Percentiles rank a stretch among this genome's conserved stretches.
phyloP scores from a whole-genome alignment of 2,888 invertebrate species.

The Tinea pellionella region DNA sequence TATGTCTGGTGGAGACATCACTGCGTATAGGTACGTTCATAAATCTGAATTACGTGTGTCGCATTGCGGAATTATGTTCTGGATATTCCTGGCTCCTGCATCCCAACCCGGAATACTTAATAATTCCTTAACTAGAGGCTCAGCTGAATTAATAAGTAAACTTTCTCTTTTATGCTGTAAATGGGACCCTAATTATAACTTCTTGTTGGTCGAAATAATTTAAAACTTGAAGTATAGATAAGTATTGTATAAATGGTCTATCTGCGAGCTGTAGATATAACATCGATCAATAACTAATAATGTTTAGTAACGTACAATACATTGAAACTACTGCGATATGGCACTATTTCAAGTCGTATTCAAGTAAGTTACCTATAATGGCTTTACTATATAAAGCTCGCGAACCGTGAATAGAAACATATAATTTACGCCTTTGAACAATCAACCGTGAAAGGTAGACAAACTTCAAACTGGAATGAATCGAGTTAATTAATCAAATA shows the following conservation, averaged over 20 bases:
- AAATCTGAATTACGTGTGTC: conserved; percentile 6
- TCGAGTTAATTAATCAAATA: not conserved
- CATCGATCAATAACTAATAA: not conserved
- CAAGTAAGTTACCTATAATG: not conserved
- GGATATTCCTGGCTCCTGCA: not conserved
- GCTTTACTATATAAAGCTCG: not conserved
- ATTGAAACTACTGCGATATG: not conserved
- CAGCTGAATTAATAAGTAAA: not conserved
- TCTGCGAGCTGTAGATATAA: too few relatives aligned
- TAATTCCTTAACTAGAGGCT: not conserved
- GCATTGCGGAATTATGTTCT: not conserved
- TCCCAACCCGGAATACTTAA: not conserved
- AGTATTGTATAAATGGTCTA: too few relatives aligned
- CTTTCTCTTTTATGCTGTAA: not conserved
- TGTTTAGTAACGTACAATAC: not conserved
- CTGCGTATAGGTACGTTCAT: not conserved
- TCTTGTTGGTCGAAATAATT: not conserved
- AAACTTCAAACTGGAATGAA: not conserved
- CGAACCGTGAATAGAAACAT: not conserved
- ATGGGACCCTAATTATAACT: not conserved
- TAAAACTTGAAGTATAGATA: too few relatives aligned
- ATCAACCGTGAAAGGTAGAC: not conserved
- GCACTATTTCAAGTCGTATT: not conserved
- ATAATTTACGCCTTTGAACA: conserved; percentile 5
- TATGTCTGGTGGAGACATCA: not conserved